These are phyloP conservation scores for Drosophila nigrodunni DNA, from an alignment of 1,140 invertebrate species.

Conservation along the genomic window DNA sequence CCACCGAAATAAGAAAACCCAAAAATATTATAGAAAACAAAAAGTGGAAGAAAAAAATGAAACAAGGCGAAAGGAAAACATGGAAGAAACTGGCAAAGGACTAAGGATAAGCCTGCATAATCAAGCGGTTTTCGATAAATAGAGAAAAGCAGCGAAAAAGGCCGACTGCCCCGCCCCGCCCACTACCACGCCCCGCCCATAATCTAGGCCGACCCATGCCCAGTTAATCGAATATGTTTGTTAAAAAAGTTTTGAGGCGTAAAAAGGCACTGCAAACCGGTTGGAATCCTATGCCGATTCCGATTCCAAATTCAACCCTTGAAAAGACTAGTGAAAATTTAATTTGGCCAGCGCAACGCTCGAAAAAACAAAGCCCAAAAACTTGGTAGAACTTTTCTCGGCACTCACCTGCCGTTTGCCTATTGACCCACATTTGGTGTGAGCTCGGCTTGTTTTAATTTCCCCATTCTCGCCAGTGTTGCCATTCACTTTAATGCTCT, in stretches of 20 bases:
- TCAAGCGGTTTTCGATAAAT: conserved; percentile 83
- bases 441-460: conserved; percentile 70
- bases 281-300: conserved; percentile 10
- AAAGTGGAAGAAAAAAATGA: conserved; percentile 22
- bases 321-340: conserved; percentile 61
- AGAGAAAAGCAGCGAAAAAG: conserved; percentile 60
- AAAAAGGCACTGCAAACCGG: conserved; percentile 63
- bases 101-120: conserved; percentile 79
- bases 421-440: conserved; percentile 65
- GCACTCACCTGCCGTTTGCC: conserved; percentile 30
- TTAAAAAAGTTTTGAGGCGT: conserved; percentile 80
- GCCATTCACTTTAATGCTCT: conserved; percentile 74
- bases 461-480: conserved; percentile 50
- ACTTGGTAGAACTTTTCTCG: conserved; percentile 42
- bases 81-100: conserved; percentile 44
- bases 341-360: conserved; percentile 54
- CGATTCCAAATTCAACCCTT: conserved; percentile 36
- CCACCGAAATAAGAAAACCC: not conserved
- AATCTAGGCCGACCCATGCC: conserved; percentile 21
- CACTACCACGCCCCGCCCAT: not conserved
- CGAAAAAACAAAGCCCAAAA: conserved; percentile 46
- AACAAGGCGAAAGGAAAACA: conserved; percentile 40
- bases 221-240: conserved; percentile 82
- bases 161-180: conserved; percentile 2
- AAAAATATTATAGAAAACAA: conserved; percentile 50